Percentiles rank a stretch among this genome's conserved stretches.
Conservation (phyloP, 2,113 vertebrate genomes). For the Indicator maculatus region DNA sequence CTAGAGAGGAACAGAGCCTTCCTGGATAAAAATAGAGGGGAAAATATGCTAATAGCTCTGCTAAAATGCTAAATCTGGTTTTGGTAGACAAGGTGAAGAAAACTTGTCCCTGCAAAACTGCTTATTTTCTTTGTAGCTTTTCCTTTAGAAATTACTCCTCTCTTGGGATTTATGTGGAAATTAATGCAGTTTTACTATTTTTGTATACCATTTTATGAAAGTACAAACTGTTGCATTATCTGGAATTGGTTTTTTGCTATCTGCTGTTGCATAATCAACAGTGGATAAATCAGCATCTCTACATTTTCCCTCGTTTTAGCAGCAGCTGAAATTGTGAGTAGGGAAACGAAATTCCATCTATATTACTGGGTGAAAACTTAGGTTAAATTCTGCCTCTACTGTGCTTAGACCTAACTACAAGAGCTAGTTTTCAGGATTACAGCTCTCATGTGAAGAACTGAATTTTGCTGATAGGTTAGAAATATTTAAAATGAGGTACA, state of each 20-base stretch:
- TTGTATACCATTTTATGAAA: background rate
- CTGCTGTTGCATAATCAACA: background rate
- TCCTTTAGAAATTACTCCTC: background rate
- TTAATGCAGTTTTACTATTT: conserved; percentile 33
- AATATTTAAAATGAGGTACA: background rate
- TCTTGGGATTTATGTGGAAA: background rate
- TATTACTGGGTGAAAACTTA: background rate
- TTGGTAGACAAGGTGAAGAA: background rate
- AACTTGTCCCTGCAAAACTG: conserved; percentile 7
- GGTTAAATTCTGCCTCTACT: background rate
- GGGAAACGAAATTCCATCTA: background rate
- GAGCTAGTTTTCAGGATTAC: background rate
- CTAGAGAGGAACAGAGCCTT: background rate
- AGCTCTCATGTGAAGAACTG: background rate
- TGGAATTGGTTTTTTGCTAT: background rate
- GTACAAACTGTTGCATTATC: background rate
- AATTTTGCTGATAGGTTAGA: background rate
- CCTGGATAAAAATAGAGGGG: conserved; percentile 5
- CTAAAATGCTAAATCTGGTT: background rate
- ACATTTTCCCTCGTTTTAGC: background rate
- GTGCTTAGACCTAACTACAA: background rate
- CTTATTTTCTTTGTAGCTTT: background rate
- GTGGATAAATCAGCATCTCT: background rate
- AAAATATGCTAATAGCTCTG: conserved; percentile 1
- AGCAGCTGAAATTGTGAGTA: background rate